A percentile compares a stretch with the other conserved stretches of the same genome.
These are phyloP conservation scores for Eretmocerus hayati DNA, from an alignment of 2,888 invertebrate species.

Conservation along the genomic window DNA sequence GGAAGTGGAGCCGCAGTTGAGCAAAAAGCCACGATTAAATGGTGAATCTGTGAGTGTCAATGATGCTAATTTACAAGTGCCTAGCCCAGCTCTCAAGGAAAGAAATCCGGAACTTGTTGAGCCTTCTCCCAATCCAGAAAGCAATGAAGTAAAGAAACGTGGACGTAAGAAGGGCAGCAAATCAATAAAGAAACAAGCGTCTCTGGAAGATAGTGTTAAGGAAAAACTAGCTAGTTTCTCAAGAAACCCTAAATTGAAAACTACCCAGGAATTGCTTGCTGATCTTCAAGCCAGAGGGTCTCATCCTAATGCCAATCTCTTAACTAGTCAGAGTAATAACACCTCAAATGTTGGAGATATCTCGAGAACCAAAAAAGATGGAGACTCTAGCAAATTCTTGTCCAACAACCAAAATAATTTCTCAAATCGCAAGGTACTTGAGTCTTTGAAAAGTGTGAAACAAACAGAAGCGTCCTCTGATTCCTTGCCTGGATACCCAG, in stretches of 20 bases:
- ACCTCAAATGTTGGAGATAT: constrained; percentile 37
- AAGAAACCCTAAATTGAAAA: constrained; percentile 61
- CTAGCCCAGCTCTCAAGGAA: constrained; percentile 40
- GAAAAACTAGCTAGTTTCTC: constrained; percentile 56
- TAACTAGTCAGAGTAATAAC: constrained; percentile 40
- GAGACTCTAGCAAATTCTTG: constrained; percentile 44
- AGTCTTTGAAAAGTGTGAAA: constrained; percentile 20
- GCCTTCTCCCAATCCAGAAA: constrained; percentile 24
- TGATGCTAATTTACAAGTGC: constrained; percentile 49
- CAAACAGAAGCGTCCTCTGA: constrained; percentile 25
- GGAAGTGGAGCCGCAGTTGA: constrained; percentile 24
- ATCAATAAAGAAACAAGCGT: constrained; percentile 48
- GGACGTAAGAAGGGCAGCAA: constrained; percentile 57
- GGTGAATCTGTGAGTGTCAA: constrained; percentile 43
- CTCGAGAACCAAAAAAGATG: constrained; percentile 43
- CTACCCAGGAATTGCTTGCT: constrained; percentile 74
- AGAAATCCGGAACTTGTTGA: constrained; percentile 35
- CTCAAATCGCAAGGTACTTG: constrained; percentile 16
- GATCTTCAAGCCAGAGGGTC: constrained; percentile 62
- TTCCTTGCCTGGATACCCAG: constrained; percentile 26
- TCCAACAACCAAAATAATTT: constrained; percentile 29
- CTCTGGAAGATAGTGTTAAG: constrained; percentile 50
- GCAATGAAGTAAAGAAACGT: constrained; percentile 49
- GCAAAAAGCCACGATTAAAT: constrained; percentile 47
- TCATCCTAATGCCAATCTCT: constrained; percentile 34